Base-by-base conservation (phyloP, 2,888 invertebrate genomes). In the Pandemis corylana region DNA sequence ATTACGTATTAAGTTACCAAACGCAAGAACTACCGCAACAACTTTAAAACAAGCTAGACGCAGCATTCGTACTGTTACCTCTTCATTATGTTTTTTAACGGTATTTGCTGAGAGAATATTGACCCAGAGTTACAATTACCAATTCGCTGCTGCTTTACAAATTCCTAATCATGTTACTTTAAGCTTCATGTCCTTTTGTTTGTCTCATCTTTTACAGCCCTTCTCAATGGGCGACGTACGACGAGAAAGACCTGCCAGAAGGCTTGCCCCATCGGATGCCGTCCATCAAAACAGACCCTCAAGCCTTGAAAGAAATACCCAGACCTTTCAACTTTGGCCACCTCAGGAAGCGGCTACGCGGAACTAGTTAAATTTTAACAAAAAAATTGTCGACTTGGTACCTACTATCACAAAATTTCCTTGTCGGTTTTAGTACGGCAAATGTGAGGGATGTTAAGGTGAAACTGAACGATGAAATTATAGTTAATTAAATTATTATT, bases 171-270 rank as follows among this genome's bases (percentile, higher is more conserved):
- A 10, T 46, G 9, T 15, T 4, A 36, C 28, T 36, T 36, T 36
- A 36, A 36, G 28, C 28, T 36, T 36, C 28, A 36, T 36, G 28
- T 36, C 28, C 28, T 51, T 36, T 10, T 44, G 20, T 0, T n/a
- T 41, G 36, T 64, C 28, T 69, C 69, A 12, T 46, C 59, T 20
- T 7, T 56, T 56, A 6, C 89, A 95, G 95, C 85, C 92, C 94
- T 44, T 87, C 90, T 0, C 90, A 89, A 77, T 95, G 95, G 95
- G 93, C 92, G 10, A 86, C 91, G 12, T 95, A 93, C 77, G 94
- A 94, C 3, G 95, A 95, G 77, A 87, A 90, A 53, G 87, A 90
- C n/a, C 79, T 91, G 12, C 83, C 87, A 0, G 90, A 90, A 36
- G 81, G 79, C 3, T 75, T 85, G 7, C 89, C 87, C 1, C 85